Conservation (phyloP, 2,888 invertebrate species). For the Lordiphosa fenestrarum region DNA sequence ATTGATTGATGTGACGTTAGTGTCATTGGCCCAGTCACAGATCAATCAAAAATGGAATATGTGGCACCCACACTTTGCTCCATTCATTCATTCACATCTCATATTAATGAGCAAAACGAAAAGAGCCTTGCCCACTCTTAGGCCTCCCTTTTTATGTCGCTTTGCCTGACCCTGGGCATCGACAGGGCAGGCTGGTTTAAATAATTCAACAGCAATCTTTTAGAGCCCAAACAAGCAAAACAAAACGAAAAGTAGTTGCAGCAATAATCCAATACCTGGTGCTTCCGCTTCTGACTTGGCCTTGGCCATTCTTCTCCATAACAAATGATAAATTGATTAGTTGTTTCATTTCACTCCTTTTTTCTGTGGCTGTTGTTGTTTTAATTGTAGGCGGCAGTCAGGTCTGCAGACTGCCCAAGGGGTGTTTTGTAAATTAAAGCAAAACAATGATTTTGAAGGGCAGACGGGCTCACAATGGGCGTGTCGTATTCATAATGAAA, state of each 20-base stretch:
- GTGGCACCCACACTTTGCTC: background rate
- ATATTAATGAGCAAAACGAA: conserved; percentile 25
- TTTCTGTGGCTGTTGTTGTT: conserved; percentile 26
- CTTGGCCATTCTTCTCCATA: conserved; percentile 28
- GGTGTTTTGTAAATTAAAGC: conserved; percentile 30
- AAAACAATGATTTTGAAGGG: conserved; percentile 17
- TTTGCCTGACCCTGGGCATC: conserved; percentile 21
- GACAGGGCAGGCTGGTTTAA: conserved; percentile 39
- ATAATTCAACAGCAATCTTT: conserved; percentile 47
- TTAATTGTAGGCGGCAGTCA: conserved; percentile 17
- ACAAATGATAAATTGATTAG: conserved; percentile 72
- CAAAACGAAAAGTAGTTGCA: background rate
- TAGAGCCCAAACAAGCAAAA: conserved; percentile 21
- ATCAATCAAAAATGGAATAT: conserved; percentile 15
- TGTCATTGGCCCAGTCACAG: conserved; percentile 8
- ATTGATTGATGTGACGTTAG: too few species aligned
- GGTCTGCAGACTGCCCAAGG: conserved; percentile 13
- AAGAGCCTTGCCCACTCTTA: conserved; percentile 22
- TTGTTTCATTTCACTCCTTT: conserved; percentile 21
- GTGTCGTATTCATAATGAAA: conserved; percentile 7
- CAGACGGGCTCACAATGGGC: conserved; percentile 6
- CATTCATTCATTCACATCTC: conserved; percentile 14
- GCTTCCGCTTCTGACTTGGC: conserved; percentile 15
- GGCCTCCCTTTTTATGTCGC: conserved; percentile 3
- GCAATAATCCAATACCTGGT: conserved; percentile 34